These are phyloP conservation scores for Neodiprion lecontei DNA, from an alignment of 1,140 invertebrate species.

Conservation along the genomic window DNA sequence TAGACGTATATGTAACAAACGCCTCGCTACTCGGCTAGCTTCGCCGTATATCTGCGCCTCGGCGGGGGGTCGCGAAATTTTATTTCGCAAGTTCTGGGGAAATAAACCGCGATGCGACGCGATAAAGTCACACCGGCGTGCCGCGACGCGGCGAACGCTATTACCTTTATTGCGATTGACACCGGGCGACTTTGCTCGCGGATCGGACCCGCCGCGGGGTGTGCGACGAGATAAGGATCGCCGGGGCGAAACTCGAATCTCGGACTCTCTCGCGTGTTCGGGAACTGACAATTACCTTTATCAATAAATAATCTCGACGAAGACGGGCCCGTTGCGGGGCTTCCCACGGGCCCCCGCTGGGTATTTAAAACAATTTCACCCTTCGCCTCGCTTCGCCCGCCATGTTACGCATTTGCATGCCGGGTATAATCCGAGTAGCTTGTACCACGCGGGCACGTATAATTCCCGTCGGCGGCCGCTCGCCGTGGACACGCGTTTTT, in stretches of 20 bases:
- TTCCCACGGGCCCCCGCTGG: not conserved
- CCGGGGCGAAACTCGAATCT: not conserved
- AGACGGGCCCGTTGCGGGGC: not conserved
- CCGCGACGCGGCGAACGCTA: not conserved
- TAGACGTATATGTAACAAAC: not conserved
- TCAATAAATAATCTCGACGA: not conserved
- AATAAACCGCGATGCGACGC: not conserved
- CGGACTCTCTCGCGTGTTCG: not conserved
- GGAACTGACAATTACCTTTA: not conserved
- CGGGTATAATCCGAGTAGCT: no score
- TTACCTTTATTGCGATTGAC: conserved; percentile 7
- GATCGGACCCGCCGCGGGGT: not conserved
- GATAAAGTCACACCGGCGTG: not conserved
- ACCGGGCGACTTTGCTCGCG: not conserved
- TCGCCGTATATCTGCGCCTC: not conserved
- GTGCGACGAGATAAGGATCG: not conserved
- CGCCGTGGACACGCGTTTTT: no score
- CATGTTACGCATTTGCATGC: not conserved
- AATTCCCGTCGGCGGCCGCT: no score
- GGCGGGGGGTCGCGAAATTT: not conserved
- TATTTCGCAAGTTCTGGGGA: not conserved
- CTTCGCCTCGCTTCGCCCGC: no score
- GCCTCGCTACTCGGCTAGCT: not conserved
- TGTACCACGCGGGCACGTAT: no score
- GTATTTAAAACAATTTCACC: not conserved